Conservation (phyloP, 1,140 invertebrate genomes). For the Drosophila ohnishii region DNA sequence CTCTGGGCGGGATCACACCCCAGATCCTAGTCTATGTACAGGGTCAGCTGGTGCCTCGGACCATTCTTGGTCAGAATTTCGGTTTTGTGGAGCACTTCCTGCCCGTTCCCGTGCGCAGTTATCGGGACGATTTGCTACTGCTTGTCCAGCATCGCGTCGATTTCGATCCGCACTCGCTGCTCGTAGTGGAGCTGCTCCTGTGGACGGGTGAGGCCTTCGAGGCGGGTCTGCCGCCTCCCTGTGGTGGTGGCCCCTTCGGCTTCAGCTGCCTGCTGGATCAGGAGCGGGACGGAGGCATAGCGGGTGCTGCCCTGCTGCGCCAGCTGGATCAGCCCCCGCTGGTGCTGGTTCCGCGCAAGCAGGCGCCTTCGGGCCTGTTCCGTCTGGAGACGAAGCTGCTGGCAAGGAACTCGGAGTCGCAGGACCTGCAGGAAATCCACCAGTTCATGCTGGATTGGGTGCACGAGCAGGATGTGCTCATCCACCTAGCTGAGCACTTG, state of each 20-base stretch:
- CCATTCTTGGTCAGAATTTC: constrained; percentile 78
- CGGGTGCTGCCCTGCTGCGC: constrained; percentile 70
- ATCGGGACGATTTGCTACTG: constrained; percentile 84
- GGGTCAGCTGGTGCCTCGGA: constrained; percentile 66
- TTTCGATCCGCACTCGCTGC: constrained; percentile 81
- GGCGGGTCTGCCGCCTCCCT: constrained; percentile 83
- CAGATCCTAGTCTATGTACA: constrained; percentile 82
- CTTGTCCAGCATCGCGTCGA: constrained; percentile 84
- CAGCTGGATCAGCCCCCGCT: constrained; percentile 63
- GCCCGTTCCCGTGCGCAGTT: constrained; percentile 83
- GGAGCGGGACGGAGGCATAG: constrained; percentile 63
- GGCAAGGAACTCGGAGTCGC: constrained; percentile 69
- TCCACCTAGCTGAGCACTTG: constrained; percentile 22
- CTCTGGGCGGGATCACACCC: constrained; percentile 79
- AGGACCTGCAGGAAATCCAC: constrained; percentile 73
- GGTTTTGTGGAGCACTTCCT: constrained; percentile 82
- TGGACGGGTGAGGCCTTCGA: constrained; percentile 84
- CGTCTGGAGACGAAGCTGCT: constrained; percentile 62
- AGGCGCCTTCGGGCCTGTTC: constrained; percentile 70
- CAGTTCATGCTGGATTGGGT: constrained; percentile 73
- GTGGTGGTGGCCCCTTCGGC: constrained; percentile 60
- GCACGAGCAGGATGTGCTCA: constrained; percentile 56
- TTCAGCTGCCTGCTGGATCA: constrained; percentile 82
- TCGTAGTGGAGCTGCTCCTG: constrained; percentile 83
- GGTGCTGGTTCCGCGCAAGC: constrained; percentile 76